Evolutionary conservation across 2,113 vertebrate genomes (phyloP), one percentile per base, ranked within the genome.

Genomic region (Climacteris rufus): DNA sequence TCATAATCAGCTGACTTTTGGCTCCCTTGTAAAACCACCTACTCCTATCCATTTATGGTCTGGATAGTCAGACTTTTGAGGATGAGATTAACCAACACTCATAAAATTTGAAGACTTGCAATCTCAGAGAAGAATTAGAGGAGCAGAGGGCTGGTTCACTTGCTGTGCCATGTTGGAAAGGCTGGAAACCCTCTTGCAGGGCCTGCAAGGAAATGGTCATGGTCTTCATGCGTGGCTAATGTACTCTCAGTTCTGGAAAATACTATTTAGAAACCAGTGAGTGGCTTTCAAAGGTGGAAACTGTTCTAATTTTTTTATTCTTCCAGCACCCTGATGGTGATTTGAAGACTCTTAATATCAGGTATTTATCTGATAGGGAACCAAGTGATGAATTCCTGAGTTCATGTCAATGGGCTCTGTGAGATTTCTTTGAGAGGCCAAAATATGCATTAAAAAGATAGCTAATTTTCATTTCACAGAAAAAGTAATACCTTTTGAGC

Each of bases 151-250:
- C 42, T 60, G 31, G 8, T 42, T 53, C 1, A 0, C 0, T 1
- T 33, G 30, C 57, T 35, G 17, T 79, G 69, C 40, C 18, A 1
- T 22, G 19, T 47, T 0, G 0, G 30, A n/a, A 52, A 15, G 56
- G 52, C 56, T 50, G 49, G 49, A 27, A 81, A 30, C 37, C 33
- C 17, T 54, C 17, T 15, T 30, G 57, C 21, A 31, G 5, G 5
- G 66, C 6, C 59, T 27, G 23, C 13, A 7, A 49, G 18, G 35
- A 30, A 61, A 13, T 1, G 7, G 11, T 40, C 1, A 0, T 9
- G 10, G 11, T 60, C 33, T 66, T 31, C 28, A 6, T 13, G 20
- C 39, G 24, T 66, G n/a, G 18, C 11, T 25, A 2, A 16, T 0
- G 0, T 35, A 8, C 33, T 70, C 31, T 80, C 13, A 5, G 7